A percentile compares a stretch with the other conserved stretches of the same genome.
Conservation (phyloP, 2,797 vertebrate species). For the Megalops cyprinoides region DNA sequence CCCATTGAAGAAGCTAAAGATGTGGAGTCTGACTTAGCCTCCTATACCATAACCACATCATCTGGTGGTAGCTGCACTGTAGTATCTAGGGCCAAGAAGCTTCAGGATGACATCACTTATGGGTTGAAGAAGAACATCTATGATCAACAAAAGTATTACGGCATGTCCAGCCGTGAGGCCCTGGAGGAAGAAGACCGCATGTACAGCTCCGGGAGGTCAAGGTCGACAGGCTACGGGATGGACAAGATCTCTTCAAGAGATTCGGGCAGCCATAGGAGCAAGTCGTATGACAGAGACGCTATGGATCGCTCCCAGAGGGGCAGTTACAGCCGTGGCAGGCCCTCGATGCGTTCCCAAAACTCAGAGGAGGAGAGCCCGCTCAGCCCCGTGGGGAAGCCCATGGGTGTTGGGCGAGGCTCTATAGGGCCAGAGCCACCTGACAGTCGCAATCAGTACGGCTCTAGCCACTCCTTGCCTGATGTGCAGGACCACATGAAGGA, state of each 20-base stretch:
- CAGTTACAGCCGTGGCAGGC: constrained; percentile 79
- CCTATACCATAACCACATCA: constrained; percentile 84
- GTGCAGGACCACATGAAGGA: constrained; percentile 98
- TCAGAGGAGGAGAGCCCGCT: constrained; percentile 96
- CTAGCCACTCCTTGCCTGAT: constrained; percentile 98
- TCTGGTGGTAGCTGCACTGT: constrained; percentile 84
- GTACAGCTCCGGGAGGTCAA: constrained; percentile 84
- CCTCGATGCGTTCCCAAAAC: constrained; percentile 88
- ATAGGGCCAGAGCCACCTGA: constrained; percentile 83
- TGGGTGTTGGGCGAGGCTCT: constrained; percentile 79
- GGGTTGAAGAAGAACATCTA: constrained; percentile 93
- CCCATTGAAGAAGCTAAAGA: constrained; percentile 98
- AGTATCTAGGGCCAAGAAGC: constrained; percentile 87
- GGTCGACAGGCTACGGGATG: constrained; percentile 86
- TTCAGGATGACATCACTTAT: constrained; percentile 87
- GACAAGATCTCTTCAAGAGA: constrained; percentile 91
- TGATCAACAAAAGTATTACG: constrained; percentile 94
- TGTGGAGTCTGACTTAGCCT: constrained; percentile 93
- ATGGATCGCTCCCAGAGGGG: constrained; percentile 87
- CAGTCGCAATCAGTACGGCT: constrained; percentile 92
- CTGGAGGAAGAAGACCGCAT: constrained; percentile 89
- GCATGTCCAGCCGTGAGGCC: constrained; percentile 80
- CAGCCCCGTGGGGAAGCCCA: constrained; percentile 89
- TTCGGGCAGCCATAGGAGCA: constrained; percentile 81
- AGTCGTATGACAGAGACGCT: constrained; percentile 90